Evolutionary conservation across 2,797 vertebrate species (phyloP), one percentile per base, ranked within the genome.

Genomic region (Gymnoscopelus microlampas): DNA sequence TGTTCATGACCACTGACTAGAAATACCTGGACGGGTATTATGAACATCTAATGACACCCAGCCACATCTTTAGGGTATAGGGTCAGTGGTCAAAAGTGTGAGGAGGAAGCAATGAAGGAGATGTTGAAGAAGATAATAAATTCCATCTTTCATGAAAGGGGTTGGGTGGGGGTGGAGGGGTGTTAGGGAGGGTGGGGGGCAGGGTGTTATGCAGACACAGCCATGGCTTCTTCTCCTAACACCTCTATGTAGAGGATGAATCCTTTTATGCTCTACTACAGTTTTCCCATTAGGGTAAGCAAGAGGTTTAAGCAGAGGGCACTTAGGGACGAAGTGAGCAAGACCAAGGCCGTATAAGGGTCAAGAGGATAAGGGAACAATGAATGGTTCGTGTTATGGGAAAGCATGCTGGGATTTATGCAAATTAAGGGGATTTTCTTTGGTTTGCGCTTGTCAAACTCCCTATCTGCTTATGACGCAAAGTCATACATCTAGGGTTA

Each of bases 351-450:
- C 23, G 29, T n/a, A 57, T 19, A 48, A 23, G 35, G 35, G 15
- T 47, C 29, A 47, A 65, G 49, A 19, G 47, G 47, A 68, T 15
- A 63, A 66, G 60, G 61, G 44, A 65, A 70, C 4, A 66, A 57
- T 39, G 47, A 63, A 48, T 55, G 47, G 56, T 51, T 9, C 29
- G n/a, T 14, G 63, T 29, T 19, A 49, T 13, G 49, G 29, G 39
- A 70, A 61, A 50, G 44, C 79, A 82, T 82, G 77, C 77, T 53
- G 57, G 54, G 19, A 68, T 56, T 39, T 50, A 71, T 70, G 66
- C 55, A 70, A 64, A 64, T 54, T 50, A 64, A 29, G 58, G 62
- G 63, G 71, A 54, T 53, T 65, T 65, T 56, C 24, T 60, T 60
- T 57, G 23, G 47, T 56, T 77, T 67, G 44, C 53, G 39, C 56